Conservation (phyloP, 2,797 vertebrate genomes). For the Echiichthys vipera region DNA sequence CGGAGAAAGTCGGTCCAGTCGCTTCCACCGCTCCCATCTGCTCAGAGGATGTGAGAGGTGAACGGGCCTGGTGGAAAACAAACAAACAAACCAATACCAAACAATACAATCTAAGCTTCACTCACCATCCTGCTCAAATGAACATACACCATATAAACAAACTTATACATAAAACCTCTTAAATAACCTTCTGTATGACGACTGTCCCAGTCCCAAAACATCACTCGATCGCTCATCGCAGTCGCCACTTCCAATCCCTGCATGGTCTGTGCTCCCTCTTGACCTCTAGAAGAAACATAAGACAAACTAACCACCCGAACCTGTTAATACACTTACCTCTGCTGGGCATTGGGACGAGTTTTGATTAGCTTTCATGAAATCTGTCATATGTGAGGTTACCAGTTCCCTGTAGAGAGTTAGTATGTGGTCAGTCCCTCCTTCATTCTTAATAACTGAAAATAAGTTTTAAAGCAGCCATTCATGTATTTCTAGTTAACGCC, state of each 20-base stretch:
- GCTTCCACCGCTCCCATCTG: constrained; percentile 89
- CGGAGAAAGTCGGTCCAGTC: constrained; percentile 94
- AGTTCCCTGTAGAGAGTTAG: constrained; percentile 49
- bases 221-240: constrained; percentile 46
- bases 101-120: constrained; percentile 68
- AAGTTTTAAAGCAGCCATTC: constrained; percentile 43
- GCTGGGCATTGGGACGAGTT: constrained; percentile 59
- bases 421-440: constrained; percentile 34
- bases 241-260: constrained; percentile 59
- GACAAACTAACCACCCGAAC: constrained; percentile 55
- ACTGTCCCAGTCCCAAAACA: constrained; percentile 36
- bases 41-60: constrained; percentile 92
- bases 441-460: constrained; percentile 19
- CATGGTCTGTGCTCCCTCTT: constrained; percentile 72
- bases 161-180: constrained; percentile 65
- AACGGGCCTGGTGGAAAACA: constrained; percentile 48
- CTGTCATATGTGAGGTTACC: constrained; percentile 50
- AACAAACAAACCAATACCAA: constrained; percentile 40
- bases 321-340: constrained; percentile 49
- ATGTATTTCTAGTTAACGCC: constrained; percentile 49
- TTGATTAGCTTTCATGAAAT: constrained; percentile 58
- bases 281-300: constrained; percentile 61
- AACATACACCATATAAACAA: constrained; percentile 67
- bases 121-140: constrained; percentile 55
- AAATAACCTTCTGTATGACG: constrained; percentile 57